Evolutionary conservation across 2,888 invertebrate species (phyloP), one percentile per base, ranked within the genome.

Genomic region (Eremobia ochroleuca): DNA sequence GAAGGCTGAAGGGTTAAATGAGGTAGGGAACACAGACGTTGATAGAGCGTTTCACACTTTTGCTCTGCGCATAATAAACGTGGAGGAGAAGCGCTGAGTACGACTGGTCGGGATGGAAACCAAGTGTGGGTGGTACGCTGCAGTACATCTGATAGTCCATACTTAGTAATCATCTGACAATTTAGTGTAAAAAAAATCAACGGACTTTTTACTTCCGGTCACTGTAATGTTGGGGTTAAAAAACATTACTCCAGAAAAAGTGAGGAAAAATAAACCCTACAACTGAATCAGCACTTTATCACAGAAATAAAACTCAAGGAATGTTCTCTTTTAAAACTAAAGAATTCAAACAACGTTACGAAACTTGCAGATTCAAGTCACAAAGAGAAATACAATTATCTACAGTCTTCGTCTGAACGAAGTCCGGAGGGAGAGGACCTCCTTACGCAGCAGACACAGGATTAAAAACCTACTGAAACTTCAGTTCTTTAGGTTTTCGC

Each of bases 381-480:
- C 49, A 82, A 82, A 76, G 34, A 52, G n/a, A 40, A 82, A 76
- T 49, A 49, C 21, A 68, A 81, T 82, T 69, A 76, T 52, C 64
- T 58, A 21, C 31, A 68, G 64, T 43, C 49, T 76, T 55, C 37
- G 43, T 59, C 34, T 49, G 28, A 46, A 58, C 37, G 0, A 15
- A 55, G 37, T 46, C 9, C 6, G 13, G 43, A 37, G 37, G 21
- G n/a, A n/a, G 43, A 3, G 5, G 9, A 34, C 34, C 25, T 72
- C 1, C 13, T 73, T 25, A 52, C 49, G 58, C 49, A n/a, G 0
- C n/a, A 55, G 28, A 66, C 28, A 37, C n/a, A 46, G 49, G 40
- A 65, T 64, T 72, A n/a, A 64, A 28, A 80, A 37, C 21, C 15
- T 46, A 18, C 40, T 25, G 25, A 43, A 62, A 21, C 25, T 76